These are phyloP conservation scores for Hirundichthys speculiger DNA, from an alignment of 2,113 vertebrate species.

Conservation along the genomic window DNA sequence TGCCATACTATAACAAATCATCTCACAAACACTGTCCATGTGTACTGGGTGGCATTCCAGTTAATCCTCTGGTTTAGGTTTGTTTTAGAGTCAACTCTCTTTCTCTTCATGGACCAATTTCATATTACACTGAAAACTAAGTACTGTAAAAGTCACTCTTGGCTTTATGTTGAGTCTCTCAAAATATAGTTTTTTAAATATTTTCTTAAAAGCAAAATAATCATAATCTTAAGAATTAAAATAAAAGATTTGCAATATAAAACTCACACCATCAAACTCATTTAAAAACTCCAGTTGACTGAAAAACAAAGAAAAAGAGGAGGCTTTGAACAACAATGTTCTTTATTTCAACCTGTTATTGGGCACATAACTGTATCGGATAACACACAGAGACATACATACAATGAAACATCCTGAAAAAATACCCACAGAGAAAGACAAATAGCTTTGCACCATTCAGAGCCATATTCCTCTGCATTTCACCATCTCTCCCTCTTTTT, in stretches of 20 bases:
- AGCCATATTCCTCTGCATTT: slow-evolving; percentile 53
- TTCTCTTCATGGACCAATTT: not conserved
- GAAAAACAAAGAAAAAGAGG: no score
- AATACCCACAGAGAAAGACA: slow-evolving; percentile 59
- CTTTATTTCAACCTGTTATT: no score
- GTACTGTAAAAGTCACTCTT: not conserved
- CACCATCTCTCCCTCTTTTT: slow-evolving; percentile 42
- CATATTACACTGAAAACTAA: slow-evolving; percentile 1
- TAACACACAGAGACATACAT: no score
- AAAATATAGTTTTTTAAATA: no score
- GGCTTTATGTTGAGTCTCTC: no score
- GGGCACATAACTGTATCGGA: no score
- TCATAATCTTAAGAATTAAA: no score
- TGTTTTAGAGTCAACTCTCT: not conserved
- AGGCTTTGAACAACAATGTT: no score
- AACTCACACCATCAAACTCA: no score
- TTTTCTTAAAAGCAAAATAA: no score
- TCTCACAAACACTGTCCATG: slow-evolving; percentile 32
- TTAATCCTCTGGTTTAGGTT: slow-evolving; percentile 34
- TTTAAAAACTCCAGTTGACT: no score
- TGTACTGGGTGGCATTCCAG: slow-evolving; percentile 21
- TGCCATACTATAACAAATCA: slow-evolving; percentile 41
- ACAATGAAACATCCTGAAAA: slow-evolving; percentile 49
- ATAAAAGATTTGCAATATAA: no score
- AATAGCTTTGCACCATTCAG: slow-evolving; percentile 70